A percentile compares a stretch with the other conserved stretches of the same genome.
Evolutionary conservation across 2,888 invertebrate genomes (phyloP).

Genomic region (Lepidochrysops patricia): DNA sequence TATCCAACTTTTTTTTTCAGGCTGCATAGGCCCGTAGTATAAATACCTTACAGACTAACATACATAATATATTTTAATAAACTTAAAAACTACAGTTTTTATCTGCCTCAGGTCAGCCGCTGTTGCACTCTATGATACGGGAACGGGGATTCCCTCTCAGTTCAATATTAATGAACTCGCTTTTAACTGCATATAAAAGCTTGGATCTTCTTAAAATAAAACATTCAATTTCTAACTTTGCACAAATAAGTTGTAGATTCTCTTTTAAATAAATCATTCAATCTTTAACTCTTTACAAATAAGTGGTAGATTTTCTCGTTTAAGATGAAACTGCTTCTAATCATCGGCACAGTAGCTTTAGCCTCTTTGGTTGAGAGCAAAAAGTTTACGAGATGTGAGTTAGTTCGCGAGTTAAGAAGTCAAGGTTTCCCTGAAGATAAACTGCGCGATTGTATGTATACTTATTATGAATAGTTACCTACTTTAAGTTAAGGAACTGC

Average conservation of each 20-base stretch:
- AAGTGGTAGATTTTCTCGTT: neutral
- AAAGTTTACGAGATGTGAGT: constrained; percentile 37
- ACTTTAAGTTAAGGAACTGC: too few relatives aligned
- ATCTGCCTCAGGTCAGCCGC: neutral
- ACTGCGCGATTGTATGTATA: constrained; percentile 38
- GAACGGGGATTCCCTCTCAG: neutral
- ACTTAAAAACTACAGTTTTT: too few relatives aligned
- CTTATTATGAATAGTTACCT: too few relatives aligned
- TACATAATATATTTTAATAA: too few relatives aligned
- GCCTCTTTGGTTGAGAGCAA: constrained; percentile 26
- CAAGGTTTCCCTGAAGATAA: constrained; percentile 45
- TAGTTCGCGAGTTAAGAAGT: constrained; percentile 37
- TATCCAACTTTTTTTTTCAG: too few relatives aligned
- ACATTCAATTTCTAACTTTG: neutral
- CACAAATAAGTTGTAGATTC: neutral
- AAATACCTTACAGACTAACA: too few relatives aligned
- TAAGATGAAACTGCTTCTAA: neutral
- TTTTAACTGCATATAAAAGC: neutral
- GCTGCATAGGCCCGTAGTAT: too few relatives aligned
- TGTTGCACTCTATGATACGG: neutral
- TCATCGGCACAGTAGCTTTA: neutral
- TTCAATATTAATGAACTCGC: neutral
- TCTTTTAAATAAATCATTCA: neutral
- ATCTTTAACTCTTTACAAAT: neutral
- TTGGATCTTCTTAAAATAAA: neutral